Conservation (phyloP, 2,888 invertebrate species). For the Agriotes lineatus region DNA sequence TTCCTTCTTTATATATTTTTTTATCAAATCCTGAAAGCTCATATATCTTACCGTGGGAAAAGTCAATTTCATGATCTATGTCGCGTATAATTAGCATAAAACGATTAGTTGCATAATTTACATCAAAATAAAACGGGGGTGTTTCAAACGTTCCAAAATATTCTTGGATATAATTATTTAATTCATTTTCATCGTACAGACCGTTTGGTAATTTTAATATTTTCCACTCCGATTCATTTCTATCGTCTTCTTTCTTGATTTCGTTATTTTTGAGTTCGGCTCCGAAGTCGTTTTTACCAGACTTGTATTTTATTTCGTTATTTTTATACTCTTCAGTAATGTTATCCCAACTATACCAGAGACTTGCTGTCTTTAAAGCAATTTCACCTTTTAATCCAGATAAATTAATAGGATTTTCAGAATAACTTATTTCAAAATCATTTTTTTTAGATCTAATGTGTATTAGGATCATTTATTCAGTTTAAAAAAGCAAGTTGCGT, state of each 20-base stretch:
- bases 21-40: too few species aligned
- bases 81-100: too few species aligned
- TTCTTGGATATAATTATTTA: too few species aligned
- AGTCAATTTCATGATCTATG: too few species aligned
- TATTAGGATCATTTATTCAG: neutral
- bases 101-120: too few species aligned
- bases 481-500: neutral
- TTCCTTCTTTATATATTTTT: too few species aligned
- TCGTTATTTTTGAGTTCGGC: neutral
- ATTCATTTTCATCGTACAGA: too few species aligned
- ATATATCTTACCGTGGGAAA: too few species aligned
- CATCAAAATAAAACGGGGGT: too few species aligned
- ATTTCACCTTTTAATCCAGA: neutral
- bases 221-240: too few species aligned
- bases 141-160: too few species aligned
- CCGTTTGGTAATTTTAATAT: too few species aligned
- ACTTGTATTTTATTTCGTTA: conserved; percentile 3
- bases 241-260: conserved; percentile 1
- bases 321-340: neutral
- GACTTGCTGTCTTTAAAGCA: neutral
- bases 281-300: neutral
- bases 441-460: conserved; percentile 6
- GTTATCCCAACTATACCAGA: neutral
- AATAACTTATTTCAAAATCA: neutral
- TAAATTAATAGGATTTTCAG: conserved; percentile 4